A percentile compares a stretch with the other conserved stretches of the same genome.
These are phyloP conservation scores for Aphelinus atriplicis DNA, from an alignment of 1,140 invertebrate species.

Conservation along the genomic window DNA sequence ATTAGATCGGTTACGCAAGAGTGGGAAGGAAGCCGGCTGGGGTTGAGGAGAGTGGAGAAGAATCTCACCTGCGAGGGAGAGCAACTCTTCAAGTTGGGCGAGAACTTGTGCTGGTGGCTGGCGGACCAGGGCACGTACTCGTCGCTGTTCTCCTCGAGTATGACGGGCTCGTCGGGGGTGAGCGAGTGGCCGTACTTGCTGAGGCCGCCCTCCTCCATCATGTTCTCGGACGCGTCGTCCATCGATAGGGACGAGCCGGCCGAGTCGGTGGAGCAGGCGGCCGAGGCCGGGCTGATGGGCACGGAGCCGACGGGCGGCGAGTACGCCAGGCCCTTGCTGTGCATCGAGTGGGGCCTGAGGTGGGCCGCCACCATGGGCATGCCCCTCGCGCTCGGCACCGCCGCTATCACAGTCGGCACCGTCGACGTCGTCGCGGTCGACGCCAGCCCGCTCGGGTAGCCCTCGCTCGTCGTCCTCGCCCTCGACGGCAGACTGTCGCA, in stretches of 20 bases:
- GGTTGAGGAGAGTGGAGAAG: too few relatives aligned
- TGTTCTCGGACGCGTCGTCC: slow-evolving; percentile 69
- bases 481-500: slow-evolving; percentile 83
- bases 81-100: slow-evolving; percentile 65
- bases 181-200: slow-evolving; percentile 68
- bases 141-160: slow-evolving; percentile 71
- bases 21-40: too few relatives aligned
- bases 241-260: slow-evolving; percentile 77
- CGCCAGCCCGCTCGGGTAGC: slow-evolving; percentile 67
- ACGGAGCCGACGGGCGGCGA: slow-evolving; percentile 74
- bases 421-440: slow-evolving; percentile 30
- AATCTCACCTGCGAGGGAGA: slow-evolving; percentile 66
- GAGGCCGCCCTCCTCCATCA: slow-evolving; percentile 53
- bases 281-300: slow-evolving; percentile 70
- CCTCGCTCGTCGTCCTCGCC: slow-evolving; percentile 61
- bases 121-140: slow-evolving; percentile 66
- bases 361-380: slow-evolving; percentile 57
- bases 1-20: too few relatives aligned
- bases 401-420: slow-evolving; percentile 55
- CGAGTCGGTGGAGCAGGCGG: slow-evolving; percentile 75
- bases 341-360: slow-evolving; percentile 69
- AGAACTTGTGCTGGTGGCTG: slow-evolving; percentile 61
- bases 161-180: slow-evolving; percentile 74
- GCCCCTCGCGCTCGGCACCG: slow-evolving; percentile 54
- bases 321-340: slow-evolving; percentile 68